Evolutionary conservation across 1,140 invertebrate genomes (phyloP).

Genomic region (Spodoptera litura): DNA sequence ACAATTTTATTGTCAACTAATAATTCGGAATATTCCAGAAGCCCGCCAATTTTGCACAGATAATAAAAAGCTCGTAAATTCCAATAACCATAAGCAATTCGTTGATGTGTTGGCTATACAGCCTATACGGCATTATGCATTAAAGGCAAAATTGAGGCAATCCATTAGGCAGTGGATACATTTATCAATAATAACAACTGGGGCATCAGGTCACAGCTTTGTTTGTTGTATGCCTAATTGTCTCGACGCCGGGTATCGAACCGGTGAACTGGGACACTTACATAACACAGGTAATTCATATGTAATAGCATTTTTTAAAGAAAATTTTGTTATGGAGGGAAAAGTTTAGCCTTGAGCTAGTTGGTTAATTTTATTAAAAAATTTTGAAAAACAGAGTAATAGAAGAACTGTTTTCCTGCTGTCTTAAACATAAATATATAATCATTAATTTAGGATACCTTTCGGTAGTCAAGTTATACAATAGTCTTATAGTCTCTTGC

Average conservation of each 20-base stretch:
- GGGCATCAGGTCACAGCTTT: conserved; percentile 36
- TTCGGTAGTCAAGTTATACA: no score
- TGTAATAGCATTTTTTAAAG: neutral
- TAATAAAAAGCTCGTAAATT: conserved; percentile 24
- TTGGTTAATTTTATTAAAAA: no score
- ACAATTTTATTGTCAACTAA: neutral
- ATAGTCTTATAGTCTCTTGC: no score
- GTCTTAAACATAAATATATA: no score
- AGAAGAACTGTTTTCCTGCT: no score
- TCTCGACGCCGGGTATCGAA: conserved; percentile 34
- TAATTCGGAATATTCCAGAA: neutral
- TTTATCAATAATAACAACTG: conserved; percentile 43
- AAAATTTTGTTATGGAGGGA: neutral
- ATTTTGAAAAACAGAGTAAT: no score
- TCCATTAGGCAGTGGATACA: conserved; percentile 34
- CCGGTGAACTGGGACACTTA: conserved; percentile 34
- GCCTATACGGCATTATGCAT: conserved; percentile 13
- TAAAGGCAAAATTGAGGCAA: conserved; percentile 1
- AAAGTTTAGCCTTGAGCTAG: no score
- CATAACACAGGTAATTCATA: conserved; percentile 19
- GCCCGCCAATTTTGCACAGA: neutral
- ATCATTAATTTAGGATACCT: no score
- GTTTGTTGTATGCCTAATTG: conserved; percentile 44
- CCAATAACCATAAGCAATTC: neutral
- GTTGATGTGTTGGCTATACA: neutral